These are phyloP conservation scores for Melanogrammus aeglefinus DNA, from an alignment of 2,797 vertebrate species.

Conservation along the genomic window DNA sequence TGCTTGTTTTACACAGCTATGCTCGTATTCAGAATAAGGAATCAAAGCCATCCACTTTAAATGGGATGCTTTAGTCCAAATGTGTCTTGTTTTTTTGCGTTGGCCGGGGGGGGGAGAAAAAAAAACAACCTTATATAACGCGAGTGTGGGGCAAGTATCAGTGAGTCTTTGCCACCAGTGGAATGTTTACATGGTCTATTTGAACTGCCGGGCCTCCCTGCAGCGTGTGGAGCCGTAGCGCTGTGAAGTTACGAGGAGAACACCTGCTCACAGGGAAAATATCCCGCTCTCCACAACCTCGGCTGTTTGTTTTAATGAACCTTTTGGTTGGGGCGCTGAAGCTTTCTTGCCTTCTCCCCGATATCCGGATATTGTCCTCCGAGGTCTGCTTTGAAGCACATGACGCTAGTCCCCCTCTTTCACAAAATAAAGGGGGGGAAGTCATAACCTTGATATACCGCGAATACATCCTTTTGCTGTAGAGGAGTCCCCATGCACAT, in stretches of 20 bases:
- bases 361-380: constrained; percentile 61
- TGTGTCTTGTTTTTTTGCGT: not conserved
- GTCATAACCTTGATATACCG: constrained; percentile 19
- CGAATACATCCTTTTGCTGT: constrained; percentile 33
- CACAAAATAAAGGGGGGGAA: constrained; percentile 19
- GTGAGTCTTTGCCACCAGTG: constrained; percentile 60
- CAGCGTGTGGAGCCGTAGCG: constrained; percentile 51
- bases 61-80: not conserved
- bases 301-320: constrained; percentile 61
- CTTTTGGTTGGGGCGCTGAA: constrained; percentile 49
- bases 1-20: no score
- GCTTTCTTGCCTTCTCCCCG: constrained; percentile 46
- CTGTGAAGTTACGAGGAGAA: constrained; percentile 56
- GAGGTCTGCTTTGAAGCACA: constrained; percentile 35
- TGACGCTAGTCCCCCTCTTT: constrained; percentile 32
- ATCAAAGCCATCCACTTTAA: not conserved
- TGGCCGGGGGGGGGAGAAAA: no score
- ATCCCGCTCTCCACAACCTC: constrained; percentile 30
- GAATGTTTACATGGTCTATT: constrained; percentile 60
- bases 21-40: not conserved
- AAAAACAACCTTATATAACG: constrained; percentile 57
- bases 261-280: constrained; percentile 56
- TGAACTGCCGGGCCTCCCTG: constrained; percentile 48
- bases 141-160: constrained; percentile 56
- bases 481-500: not conserved